These are phyloP conservation scores for Heliconius ismenius DNA, from an alignment of 2,888 invertebrate species.

Conservation along the genomic window DNA sequence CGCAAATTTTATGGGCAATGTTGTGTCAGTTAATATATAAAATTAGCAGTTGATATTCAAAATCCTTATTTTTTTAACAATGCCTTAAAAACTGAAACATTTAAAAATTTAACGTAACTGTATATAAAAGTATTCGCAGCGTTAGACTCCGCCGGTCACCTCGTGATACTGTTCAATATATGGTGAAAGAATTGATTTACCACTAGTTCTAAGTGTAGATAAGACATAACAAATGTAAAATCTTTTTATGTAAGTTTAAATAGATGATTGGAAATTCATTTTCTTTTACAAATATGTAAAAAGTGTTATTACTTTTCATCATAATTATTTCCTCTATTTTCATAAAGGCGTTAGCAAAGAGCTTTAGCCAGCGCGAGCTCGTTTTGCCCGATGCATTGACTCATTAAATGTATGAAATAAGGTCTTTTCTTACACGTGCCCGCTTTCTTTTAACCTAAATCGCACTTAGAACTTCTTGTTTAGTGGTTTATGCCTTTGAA, in stretches of 20 bases:
- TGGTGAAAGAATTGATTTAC: background rate
- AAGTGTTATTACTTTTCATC: conserved; percentile 15
- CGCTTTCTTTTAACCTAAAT: conserved; percentile 26
- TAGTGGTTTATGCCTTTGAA: conserved; percentile 8
- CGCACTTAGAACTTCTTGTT: conserved; percentile 19
- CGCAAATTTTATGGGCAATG: too few species aligned
- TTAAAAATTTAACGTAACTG: too few species aligned
- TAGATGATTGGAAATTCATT: background rate
- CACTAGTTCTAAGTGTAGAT: background rate
- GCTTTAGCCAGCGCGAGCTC: conserved; percentile 20
- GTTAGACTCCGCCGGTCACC: background rate
- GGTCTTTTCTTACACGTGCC: conserved; percentile 25
- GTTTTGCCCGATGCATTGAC: conserved; percentile 19
- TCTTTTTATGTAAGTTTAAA: background rate
- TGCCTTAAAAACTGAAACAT: too few species aligned
- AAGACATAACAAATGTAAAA: background rate
- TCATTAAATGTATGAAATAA: conserved; percentile 28
- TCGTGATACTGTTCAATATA: background rate
- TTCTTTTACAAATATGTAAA: conserved; percentile 22
- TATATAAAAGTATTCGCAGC: background rate
- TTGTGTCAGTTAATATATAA: too few species aligned
- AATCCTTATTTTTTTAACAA: too few species aligned
- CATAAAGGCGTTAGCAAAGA: conserved; percentile 27
- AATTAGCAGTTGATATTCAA: too few species aligned
- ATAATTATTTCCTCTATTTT: conserved; percentile 30